Evolutionary conservation across 2,797 vertebrate genomes (phyloP), one percentile per base, ranked within the genome.

Genomic region (Emydoidea blandingii): DNA sequence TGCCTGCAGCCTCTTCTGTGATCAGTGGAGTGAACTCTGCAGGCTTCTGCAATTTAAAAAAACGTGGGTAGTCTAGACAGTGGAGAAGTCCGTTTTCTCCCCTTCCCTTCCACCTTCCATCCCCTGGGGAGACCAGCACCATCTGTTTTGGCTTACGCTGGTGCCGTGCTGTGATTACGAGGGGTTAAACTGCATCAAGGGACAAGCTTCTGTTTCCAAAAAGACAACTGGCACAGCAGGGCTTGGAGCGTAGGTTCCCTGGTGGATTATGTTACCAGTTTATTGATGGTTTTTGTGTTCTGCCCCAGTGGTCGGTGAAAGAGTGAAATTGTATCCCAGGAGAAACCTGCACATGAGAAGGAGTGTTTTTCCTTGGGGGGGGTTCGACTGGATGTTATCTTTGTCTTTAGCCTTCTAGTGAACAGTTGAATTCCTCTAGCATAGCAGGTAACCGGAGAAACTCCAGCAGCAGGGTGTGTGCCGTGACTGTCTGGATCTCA

Each of bases 91-190:
- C 76, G n/a, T 41, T 54, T 81, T 25, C 49, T 87, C 21, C 72
- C 12, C 41, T 76, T 47, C 72, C 21, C 65, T 74, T 29, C 52
- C 29, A 25, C 37, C 34, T 87, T 37, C 11, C 53, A 41, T 41
- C 59, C 56, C 79, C 29, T 52, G 53, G 34, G 68, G 72, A 88
- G 19, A 10, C 47, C n/a, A 4, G 49, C 16, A 29, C 49, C 78
- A 86, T 54, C 83, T 89, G 83, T 79, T 86, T 57, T 41, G 79
- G 37, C 83, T 89, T 82, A 89, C 49, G 29, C 44, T 93, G 84
- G 83, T 74, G 79, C 50, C 79, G 14, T 23, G 8, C 81, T 74
- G 56, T 15, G 68, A 56, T 86, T 68, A 82, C 25, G 54, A 47
- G 54, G 37, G 41, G 25, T 85, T 80, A 88, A 68, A 52, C 29